These are phyloP conservation scores for Synanthedon formicaeformis DNA, from an alignment of 2,888 invertebrate genomes.

Conservation along the genomic window DNA sequence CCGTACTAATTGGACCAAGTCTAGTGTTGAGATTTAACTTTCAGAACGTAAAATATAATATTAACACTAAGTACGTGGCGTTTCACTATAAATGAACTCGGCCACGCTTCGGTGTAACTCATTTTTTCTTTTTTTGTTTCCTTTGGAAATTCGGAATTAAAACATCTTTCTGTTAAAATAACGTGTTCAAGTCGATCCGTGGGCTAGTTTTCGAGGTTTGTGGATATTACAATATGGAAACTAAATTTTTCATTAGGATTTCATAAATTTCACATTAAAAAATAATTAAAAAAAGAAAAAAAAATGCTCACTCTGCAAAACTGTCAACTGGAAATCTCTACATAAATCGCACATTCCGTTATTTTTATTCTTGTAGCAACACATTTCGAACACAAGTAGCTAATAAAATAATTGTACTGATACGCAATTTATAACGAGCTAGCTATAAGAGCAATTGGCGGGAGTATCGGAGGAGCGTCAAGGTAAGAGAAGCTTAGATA, in stretches of 20 bases:
- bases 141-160: no score
- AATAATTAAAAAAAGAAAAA: slow-evolving; percentile 5
- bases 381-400: slow-evolving; percentile 38
- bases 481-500: slow-evolving; percentile 60
- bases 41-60: no score
- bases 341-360: slow-evolving; percentile 61
- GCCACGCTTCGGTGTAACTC: no score
- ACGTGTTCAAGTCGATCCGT: no score
- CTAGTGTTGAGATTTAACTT: no score
- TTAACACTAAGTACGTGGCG: no score
- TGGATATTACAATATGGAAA: no score
- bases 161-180: no score
- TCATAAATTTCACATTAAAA: background rate
- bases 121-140: no score
- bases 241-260: no score
- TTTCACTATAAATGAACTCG: no score
- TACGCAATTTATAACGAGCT: background rate
- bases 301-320: slow-evolving; percentile 51
- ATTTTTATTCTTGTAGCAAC: slow-evolving; percentile 56
- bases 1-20: background rate
- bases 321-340: slow-evolving; percentile 55
- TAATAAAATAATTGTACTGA: slow-evolving; percentile 6
- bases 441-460: slow-evolving; percentile 17
- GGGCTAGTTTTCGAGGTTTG: no score
- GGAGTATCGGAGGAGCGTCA: slow-evolving; percentile 49